Percentiles rank a stretch among this genome's conserved stretches.
These are phyloP conservation scores for Pheucticus melanocephalus DNA, from an alignment of 2,113 vertebrate genomes.

Conservation along the genomic window DNA sequence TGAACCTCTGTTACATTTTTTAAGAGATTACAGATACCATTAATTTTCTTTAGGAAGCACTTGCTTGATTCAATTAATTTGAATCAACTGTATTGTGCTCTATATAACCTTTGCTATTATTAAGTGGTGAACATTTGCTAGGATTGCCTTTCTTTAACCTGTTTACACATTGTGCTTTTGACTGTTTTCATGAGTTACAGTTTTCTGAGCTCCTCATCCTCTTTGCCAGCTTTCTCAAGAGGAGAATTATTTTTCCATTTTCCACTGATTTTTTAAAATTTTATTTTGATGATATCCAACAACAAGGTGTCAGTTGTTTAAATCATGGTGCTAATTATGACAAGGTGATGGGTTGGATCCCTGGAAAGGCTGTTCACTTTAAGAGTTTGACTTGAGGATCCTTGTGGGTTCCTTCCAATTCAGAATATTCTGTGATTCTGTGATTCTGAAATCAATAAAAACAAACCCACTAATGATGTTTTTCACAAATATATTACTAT, in stretches of 20 bases:
- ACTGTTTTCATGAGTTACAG: neutral
- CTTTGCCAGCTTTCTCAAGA: neutral
- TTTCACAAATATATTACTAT: neutral
- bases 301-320: neutral
- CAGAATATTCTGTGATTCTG: neutral
- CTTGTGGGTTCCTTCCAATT: neutral
- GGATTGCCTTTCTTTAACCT: neutral
- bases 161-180: neutral
- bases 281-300: neutral
- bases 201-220: neutral
- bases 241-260: neutral
- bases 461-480: accelerated
- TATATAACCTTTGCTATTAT: neutral
- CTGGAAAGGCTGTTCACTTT: accelerated
- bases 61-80: neutral
- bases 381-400: neutral
- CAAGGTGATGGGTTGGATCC: neutral
- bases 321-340: neutral
- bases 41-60: neutral
- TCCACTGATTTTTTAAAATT: neutral
- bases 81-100: neutral
- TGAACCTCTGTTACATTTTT: neutral
- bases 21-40: neutral
- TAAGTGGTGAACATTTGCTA: neutral
- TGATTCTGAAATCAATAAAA: neutral